phyloP scores from a whole-genome alignment of 2,888 invertebrate species.

The Dusona sp. region DNA sequence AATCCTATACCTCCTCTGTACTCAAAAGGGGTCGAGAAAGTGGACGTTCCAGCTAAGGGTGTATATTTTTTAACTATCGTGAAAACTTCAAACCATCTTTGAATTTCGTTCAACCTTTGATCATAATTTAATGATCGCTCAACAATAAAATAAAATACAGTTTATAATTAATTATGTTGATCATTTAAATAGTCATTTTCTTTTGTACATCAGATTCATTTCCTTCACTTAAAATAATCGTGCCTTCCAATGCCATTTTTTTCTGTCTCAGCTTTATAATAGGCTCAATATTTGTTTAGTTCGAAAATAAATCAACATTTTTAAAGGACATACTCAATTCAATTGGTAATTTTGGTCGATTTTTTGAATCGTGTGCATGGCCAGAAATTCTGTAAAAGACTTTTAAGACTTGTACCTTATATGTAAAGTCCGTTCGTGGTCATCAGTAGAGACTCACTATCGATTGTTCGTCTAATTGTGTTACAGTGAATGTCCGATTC shows the following conservation, averaged over 20 bases:
- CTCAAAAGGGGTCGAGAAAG: conserved; percentile 75
- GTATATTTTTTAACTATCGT: conserved; percentile 71
- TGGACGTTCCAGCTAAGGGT: conserved; percentile 74
- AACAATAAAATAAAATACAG: background rate
- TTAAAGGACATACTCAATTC: background rate
- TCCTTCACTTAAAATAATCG: background rate
- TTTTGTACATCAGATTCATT: background rate
- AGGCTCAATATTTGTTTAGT: background rate
- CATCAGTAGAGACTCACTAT: conserved; percentile 80
- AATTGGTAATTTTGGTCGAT: conserved; percentile 60
- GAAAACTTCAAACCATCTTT: conserved; percentile 77
- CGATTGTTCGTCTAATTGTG: conserved; percentile 84
- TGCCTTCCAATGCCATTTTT: no score
- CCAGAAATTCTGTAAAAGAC: conserved; percentile 5
- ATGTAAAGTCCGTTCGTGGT: conserved; percentile 75
- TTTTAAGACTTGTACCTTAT: conserved; percentile 29
- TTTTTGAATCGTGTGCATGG: conserved; percentile 56
- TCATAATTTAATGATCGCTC: background rate
- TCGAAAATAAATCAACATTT: background rate
- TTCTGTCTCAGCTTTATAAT: background rate
- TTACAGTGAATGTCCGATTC: conserved; percentile 83
- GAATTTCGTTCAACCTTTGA: background rate
- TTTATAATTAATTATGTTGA: background rate
- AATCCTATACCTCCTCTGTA: conserved; percentile 79
- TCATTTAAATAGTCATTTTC: background rate